Conservation (phyloP, 2,888 invertebrate species). For the Himalopsyche japonica region DNA sequence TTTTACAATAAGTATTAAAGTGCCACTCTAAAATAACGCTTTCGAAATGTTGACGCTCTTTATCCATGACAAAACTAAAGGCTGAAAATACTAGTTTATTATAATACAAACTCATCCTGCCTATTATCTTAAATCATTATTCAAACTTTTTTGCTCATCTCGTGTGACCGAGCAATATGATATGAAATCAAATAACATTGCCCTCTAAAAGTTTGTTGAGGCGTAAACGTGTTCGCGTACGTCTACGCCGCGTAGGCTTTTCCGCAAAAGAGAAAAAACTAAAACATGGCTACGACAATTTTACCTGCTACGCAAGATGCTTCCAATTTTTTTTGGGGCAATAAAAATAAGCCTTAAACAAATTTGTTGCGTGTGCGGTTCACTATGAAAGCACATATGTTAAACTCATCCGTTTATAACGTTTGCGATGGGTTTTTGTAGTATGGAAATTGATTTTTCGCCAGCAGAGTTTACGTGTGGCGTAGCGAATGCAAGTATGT, state of each 20-base stretch:
- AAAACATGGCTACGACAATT: background rate
- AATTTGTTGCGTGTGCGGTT: background rate
- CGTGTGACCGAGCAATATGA: background rate
- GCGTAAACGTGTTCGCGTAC: background rate
- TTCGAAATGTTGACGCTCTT: too few species aligned
- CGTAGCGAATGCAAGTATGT: too few species aligned
- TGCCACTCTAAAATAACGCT: too few species aligned
- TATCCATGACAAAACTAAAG: too few species aligned
- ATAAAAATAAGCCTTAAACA: conserved; percentile 9
- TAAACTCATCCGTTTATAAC: background rate
- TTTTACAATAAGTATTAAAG: too few species aligned
- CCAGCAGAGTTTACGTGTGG: background rate
- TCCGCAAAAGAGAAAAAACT: background rate
- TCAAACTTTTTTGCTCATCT: background rate
- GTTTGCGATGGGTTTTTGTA: background rate
- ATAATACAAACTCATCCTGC: background rate
- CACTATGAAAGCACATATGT: background rate
- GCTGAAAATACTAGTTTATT: too few species aligned
- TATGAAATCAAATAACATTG: background rate
- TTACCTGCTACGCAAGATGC: background rate
- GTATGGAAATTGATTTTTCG: background rate
- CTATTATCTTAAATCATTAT: background rate
- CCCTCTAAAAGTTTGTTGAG: background rate
- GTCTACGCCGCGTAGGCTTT: background rate
- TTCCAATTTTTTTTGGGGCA: background rate